Evolutionary conservation across 2,797 vertebrate species (phyloP).

Genomic region (Fringilla coelebs): DNA sequence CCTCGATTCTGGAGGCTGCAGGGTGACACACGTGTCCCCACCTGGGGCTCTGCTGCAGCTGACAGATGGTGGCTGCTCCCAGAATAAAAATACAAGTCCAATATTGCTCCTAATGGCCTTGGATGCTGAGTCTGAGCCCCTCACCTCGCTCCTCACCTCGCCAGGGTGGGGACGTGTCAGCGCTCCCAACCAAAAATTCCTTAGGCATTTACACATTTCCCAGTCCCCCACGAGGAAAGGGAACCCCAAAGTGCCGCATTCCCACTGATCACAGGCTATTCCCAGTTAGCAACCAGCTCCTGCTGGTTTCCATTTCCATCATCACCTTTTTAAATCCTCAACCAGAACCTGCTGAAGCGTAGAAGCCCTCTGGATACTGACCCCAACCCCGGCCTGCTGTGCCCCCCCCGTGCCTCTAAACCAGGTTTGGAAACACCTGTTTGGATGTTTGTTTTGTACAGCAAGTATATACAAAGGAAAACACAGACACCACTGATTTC

Average conservation of each 20-base stretch:
- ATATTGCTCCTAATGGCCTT: neutral
- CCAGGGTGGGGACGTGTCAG: neutral
- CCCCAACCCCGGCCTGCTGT: neutral
- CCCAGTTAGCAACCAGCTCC: neutral
- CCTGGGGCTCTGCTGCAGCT: neutral
- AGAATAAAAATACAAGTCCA: neutral
- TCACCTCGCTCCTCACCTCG: neutral
- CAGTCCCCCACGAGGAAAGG: rapidly evolving
- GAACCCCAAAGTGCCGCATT: neutral
- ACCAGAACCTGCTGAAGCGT: rapidly evolving
- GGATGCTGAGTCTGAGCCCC: neutral
- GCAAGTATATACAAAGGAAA: conserved; percentile 7
- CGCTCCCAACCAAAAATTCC: neutral
- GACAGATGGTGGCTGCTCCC: neutral
- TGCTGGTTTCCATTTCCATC: neutral
- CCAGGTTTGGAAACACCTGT: neutral
- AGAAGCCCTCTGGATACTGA: neutral
- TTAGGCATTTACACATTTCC: neutral
- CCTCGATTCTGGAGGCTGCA: neutral
- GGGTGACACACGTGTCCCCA: neutral
- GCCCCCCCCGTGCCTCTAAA: neutral
- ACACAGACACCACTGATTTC: neutral
- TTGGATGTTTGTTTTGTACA: neutral
- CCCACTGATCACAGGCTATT: neutral
- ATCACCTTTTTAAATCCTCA: neutral